Percentiles rank a stretch among this genome's conserved stretches.
phyloP scores from a whole-genome alignment of 2,888 invertebrate species.

The Creontiades dilutus region DNA sequence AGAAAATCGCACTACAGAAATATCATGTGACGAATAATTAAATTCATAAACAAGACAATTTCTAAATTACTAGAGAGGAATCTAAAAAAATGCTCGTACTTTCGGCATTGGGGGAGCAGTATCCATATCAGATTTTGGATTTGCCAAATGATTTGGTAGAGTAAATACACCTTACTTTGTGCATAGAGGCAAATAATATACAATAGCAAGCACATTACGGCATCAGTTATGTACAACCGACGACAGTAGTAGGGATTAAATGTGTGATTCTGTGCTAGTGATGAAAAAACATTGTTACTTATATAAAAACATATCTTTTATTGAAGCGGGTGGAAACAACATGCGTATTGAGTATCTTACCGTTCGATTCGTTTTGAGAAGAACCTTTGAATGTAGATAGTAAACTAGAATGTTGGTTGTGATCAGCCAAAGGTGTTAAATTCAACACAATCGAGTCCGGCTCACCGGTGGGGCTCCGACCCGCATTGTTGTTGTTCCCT shows the following conservation, averaged over 20 bases:
- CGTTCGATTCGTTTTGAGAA: conserved; percentile 74
- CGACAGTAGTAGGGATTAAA: background rate
- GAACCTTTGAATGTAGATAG: conserved; percentile 86
- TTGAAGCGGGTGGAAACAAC: conserved; percentile 1
- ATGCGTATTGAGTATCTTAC: conserved; percentile 69
- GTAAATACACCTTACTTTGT: background rate
- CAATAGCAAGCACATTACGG: background rate
- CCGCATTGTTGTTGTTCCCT: conserved; percentile 76
- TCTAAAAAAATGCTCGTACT: too few species aligned
- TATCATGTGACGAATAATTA: too few species aligned
- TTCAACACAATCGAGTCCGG: conserved; percentile 86
- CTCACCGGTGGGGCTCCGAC: conserved; percentile 75
- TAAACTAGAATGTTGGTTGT: conserved; percentile 79
- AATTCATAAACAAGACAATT: too few species aligned
- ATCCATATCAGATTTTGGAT: too few species aligned
- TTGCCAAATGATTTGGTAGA: too few species aligned
- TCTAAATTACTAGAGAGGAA: too few species aligned
- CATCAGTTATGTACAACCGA: conserved; percentile 19
- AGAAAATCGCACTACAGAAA: too few species aligned
- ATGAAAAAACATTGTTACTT: background rate
- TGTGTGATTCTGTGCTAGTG: background rate
- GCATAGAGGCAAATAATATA: background rate
- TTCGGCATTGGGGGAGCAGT: too few species aligned
- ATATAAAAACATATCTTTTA: background rate
- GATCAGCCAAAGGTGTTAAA: conserved; percentile 84